Percentiles rank a stretch among this genome's conserved stretches.
These are phyloP conservation scores for Antechinus stuartii DNA, from an alignment of 2,113 vertebrate species.

Conservation along the genomic window DNA sequence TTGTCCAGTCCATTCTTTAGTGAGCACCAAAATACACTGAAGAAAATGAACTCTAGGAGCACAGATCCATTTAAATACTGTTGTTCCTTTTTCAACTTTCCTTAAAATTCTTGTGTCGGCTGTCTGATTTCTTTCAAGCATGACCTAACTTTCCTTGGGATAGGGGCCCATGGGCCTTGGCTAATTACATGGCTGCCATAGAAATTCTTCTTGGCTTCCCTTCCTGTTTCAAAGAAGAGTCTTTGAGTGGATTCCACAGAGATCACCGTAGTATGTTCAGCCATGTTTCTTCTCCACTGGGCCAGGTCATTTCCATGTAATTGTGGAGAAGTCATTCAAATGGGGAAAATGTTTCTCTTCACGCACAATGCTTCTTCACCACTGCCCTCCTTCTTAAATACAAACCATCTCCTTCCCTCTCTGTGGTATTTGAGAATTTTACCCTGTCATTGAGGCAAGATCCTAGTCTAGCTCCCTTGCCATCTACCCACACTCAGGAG, in stretches of 20 bases:
- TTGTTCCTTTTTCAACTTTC: neutral
- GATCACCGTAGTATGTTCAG: neutral
- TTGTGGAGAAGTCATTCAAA: constrained; percentile 56
- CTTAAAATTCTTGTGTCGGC: neutral
- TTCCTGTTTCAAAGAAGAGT: constrained; percentile 4
- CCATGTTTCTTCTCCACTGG: neutral
- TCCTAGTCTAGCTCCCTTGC: constrained; percentile 46
- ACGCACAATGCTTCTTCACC: constrained; percentile 49
- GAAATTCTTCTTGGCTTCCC: constrained; percentile 46
- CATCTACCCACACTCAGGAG: constrained; percentile 6
- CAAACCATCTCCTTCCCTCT: constrained; percentile 60
- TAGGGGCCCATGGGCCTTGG: constrained; percentile 47
- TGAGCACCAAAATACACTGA: neutral
- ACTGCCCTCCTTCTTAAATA: constrained; percentile 46
- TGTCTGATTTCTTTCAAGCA: constrained; percentile 51
- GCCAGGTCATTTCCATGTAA: constrained; percentile 57
- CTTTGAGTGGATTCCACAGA: neutral
- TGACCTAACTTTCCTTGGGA: constrained; percentile 45
- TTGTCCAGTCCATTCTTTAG: neutral
- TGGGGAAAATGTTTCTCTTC: constrained; percentile 55
- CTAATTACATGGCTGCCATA: constrained; percentile 20
- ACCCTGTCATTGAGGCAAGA: constrained; percentile 54
- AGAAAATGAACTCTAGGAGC: neutral
- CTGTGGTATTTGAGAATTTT: constrained; percentile 61
- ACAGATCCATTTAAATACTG: neutral